phyloP scores from a whole-genome alignment of 1,140 invertebrate species.

The Drosophila nasuta region DNA sequence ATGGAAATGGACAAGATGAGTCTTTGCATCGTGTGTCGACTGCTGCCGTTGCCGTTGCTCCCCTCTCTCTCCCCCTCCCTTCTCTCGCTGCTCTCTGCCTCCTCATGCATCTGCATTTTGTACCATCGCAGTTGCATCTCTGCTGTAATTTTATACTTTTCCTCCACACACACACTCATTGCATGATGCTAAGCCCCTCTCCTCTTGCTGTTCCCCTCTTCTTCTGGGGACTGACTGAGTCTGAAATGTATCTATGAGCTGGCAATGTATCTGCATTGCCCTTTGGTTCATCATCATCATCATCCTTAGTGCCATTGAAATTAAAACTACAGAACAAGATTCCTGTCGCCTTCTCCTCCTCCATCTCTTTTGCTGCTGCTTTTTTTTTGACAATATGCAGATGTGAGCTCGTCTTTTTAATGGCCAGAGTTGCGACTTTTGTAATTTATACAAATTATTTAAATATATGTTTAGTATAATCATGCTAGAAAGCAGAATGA shows the following conservation, averaged over 20 bases:
- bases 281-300: slow-evolving; percentile 37
- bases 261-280: slow-evolving; percentile 43
- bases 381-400: slow-evolving; percentile 17
- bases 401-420: slow-evolving; percentile 22
- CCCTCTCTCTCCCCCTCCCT: not conserved
- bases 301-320: slow-evolving; percentile 40
- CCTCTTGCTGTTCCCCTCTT: not conserved
- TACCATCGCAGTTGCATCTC: slow-evolving; percentile 39
- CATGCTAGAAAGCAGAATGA: no score
- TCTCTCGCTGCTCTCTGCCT: not conserved
- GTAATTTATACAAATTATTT: not conserved
- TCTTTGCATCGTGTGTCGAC: slow-evolving; percentile 17
- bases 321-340: slow-evolving; percentile 29
- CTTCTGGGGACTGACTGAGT: not conserved
- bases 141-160: slow-evolving; percentile 71
- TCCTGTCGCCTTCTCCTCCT: not conserved
- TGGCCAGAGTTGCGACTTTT: no score
- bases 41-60: not conserved
- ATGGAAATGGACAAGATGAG: slow-evolving; percentile 25
- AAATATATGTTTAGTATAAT: not conserved
- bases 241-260: slow-evolving; percentile 49
- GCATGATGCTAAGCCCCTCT: not conserved
- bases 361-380: not conserved
- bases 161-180: slow-evolving; percentile 24
- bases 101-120: slow-evolving; percentile 20